A percentile compares a stretch with the other conserved stretches of the same genome.
These are phyloP conservation scores for Odontophorus gujanensis DNA, from an alignment of 2,113 vertebrate genomes.

Conservation along the genomic window DNA sequence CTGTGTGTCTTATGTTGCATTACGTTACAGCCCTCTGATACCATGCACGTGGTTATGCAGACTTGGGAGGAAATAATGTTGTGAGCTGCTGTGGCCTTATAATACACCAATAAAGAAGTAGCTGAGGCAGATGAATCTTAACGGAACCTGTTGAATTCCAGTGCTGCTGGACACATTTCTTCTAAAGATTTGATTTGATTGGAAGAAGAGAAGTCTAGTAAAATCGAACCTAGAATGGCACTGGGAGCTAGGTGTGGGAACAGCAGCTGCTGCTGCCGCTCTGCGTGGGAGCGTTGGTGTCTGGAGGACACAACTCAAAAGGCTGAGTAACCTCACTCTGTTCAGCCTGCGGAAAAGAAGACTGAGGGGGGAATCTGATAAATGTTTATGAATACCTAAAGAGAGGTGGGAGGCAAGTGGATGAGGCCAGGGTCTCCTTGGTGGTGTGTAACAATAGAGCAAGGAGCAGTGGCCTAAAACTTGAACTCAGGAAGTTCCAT, in stretches of 20 bases:
- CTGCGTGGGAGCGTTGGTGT: not conserved
- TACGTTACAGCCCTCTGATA: accelerated
- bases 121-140: not conserved
- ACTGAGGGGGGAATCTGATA: no score
- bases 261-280: not conserved
- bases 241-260: not conserved
- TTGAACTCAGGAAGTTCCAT: no score
- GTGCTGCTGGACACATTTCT: not conserved
- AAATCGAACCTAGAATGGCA: not conserved
- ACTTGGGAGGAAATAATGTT: not conserved
- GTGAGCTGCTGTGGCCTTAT: not conserved
- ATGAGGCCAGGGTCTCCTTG: no score
- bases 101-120: not conserved
- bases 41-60: not conserved
- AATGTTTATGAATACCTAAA: no score
- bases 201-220: not conserved
- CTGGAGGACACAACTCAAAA: not conserved
- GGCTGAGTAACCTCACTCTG: no score
- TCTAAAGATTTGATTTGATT: not conserved
- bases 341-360: no score
- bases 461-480: no score
- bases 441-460: no score
- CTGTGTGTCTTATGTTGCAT: not conserved
- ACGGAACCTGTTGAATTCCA: not conserved
- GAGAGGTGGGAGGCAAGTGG: no score